Percentiles rank a stretch among this genome's conserved stretches.
phyloP scores from a whole-genome alignment of 2,888 invertebrate species.

The Imbricaverruca yamaguchii region DNA sequence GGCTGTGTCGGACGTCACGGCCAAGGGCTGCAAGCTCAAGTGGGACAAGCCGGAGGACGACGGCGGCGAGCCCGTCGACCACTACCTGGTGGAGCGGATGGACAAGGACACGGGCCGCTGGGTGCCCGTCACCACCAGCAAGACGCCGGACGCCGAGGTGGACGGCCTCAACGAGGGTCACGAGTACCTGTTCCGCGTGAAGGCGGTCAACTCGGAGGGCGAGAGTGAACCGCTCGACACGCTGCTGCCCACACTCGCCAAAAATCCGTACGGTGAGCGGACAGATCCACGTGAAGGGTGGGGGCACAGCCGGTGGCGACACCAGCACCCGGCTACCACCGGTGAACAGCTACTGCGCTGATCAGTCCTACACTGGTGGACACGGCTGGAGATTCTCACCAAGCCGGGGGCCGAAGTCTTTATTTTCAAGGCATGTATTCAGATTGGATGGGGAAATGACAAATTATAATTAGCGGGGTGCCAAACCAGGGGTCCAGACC shows the following conservation, averaged over 20 bases:
- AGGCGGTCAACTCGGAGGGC: slow-evolving; percentile 93
- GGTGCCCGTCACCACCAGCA: slow-evolving; percentile 84
- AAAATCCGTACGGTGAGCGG: slow-evolving; percentile 61
- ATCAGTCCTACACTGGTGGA: no score
- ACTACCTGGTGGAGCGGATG: slow-evolving; percentile 93
- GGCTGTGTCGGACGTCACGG: slow-evolving; percentile 81
- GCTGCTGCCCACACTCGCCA: slow-evolving; percentile 71
- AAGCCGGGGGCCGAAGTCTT: no score
- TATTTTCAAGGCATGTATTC: no score
- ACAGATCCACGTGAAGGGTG: neutral
- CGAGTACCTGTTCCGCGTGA: slow-evolving; percentile 90
- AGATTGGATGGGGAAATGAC: no score
- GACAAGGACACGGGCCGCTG: slow-evolving; percentile 86
- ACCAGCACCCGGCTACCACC: no score
- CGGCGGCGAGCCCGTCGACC: slow-evolving; percentile 87
- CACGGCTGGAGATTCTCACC: no score
- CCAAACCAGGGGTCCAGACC: no score
- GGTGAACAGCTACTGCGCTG: no score
- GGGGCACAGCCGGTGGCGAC: no score
- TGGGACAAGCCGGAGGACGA: slow-evolving; percentile 97
- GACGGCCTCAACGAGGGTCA: slow-evolving; percentile 86
- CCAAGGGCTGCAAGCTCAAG: slow-evolving; percentile 85
- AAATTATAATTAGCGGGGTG: no score
- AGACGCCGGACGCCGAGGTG: slow-evolving; percentile 77
- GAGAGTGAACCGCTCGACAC: slow-evolving; percentile 74